A percentile compares a stretch with the other conserved stretches of the same genome.
Evolutionary conservation across 35 echinoderm and acorn worm genomes (phyloP).

Genomic region (Diadema setosum): DNA sequence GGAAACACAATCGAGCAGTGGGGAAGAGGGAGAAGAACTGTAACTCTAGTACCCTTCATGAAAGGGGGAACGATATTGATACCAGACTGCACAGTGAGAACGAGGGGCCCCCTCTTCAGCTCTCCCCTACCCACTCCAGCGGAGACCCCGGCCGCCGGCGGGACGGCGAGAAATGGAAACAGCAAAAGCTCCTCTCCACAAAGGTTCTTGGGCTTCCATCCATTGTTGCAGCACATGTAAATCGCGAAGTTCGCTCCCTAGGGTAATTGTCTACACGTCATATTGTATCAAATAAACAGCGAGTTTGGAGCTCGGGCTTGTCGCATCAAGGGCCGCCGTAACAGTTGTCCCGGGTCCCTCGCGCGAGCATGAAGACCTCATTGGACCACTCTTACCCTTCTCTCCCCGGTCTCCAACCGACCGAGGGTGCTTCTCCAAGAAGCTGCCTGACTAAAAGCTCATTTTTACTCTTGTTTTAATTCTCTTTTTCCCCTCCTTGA

Average conservation of each 20-base stretch:
- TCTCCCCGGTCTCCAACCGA: background rate
- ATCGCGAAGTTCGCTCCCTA: background rate
- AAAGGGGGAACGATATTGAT: conserved; percentile 11
- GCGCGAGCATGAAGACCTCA: no score
- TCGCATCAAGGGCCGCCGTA: background rate
- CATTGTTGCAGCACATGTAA: conserved; percentile 17
- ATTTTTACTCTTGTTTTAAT: background rate
- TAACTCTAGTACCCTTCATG: background rate
- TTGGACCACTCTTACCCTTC: background rate
- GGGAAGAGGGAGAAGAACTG: background rate
- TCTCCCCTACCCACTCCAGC: background rate
- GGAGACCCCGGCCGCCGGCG: background rate
- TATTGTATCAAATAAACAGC: conserved; percentile 17
- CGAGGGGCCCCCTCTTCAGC: background rate
- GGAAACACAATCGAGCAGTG: conserved; percentile 9
- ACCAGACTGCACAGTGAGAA: background rate
- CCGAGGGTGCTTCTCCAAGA: background rate
- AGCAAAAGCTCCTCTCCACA: conserved; percentile 23
- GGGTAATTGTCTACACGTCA: background rate
- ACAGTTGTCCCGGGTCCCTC: background rate
- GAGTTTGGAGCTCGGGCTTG: background rate
- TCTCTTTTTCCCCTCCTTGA: no score
- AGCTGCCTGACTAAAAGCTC: background rate
- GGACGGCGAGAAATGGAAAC: conserved; percentile 8
- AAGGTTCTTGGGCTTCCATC: conserved; percentile 3